Conservation (phyloP, 2,797 vertebrate genomes). For the Hapalemur alaotrensis region DNA sequence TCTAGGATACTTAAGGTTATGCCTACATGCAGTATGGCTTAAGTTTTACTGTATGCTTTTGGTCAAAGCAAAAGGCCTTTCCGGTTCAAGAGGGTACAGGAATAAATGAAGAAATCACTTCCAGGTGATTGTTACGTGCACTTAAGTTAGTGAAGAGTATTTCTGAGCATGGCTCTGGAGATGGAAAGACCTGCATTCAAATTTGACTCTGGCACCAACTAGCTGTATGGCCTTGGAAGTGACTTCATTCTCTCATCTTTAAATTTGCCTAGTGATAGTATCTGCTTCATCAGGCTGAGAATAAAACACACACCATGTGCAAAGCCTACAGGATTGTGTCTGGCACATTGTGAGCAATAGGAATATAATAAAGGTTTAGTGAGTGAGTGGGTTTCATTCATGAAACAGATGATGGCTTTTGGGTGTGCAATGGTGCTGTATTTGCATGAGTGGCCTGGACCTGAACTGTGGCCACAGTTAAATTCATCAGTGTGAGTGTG, state of each 20-base stretch:
- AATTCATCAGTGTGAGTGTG: neutral
- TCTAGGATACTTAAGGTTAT: neutral
- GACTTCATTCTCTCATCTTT: neutral
- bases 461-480: neutral
- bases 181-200: neutral
- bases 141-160: neutral
- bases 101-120: neutral
- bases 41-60: neutral
- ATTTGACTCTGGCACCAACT: neutral
- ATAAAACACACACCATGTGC: neutral
- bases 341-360: neutral
- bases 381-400: neutral
- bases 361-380: neutral
- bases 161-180: neutral
- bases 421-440: neutral
- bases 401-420: neutral
- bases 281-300: neutral
- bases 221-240: neutral
- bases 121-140: neutral
- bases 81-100: neutral
- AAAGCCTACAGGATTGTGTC: neutral
- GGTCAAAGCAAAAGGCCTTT: neutral
- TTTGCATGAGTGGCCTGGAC: too few relatives aligned
- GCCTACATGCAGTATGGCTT: rapidly evolving
- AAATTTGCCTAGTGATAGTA: neutral